phyloP scores from a whole-genome alignment of 2,888 invertebrate genomes.

The Melanchra persicariae region DNA sequence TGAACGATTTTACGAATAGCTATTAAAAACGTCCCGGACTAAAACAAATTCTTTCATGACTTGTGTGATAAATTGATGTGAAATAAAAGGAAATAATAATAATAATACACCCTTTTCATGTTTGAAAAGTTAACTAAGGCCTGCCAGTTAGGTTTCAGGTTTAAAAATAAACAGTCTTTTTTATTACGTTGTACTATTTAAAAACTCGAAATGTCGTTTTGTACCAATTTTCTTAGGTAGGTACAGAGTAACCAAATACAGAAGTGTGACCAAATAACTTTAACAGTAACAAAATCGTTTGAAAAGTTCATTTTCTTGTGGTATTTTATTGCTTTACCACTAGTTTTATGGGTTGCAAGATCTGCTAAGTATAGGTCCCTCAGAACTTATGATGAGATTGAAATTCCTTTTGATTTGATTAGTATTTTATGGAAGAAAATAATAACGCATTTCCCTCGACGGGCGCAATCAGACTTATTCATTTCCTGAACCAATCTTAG shows the following conservation, averaged over 20 bases:
- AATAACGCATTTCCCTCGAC: conserved; percentile 31
- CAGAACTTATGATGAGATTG: conserved; percentile 42
- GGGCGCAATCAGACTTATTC: conserved; percentile 8
- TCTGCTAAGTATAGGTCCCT: conserved; percentile 14
- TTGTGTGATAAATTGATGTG: not conserved
- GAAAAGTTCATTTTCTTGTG: not conserved
- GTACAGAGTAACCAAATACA: not conserved
- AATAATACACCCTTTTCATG: conserved; percentile 8
- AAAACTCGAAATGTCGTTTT: not conserved
- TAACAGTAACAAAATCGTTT: not conserved
- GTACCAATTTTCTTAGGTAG: not conserved
- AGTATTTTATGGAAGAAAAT: conserved; percentile 56
- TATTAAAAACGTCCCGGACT: conserved; percentile 9
- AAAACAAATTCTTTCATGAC: not conserved
- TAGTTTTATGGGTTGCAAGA: not conserved
- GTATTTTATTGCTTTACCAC: not conserved
- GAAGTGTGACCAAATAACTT: not conserved
- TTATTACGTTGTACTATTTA: not conserved
- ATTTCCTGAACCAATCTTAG: conserved; percentile 37
- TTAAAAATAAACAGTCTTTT: conserved; percentile 3
- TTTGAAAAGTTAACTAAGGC: conserved; percentile 1
- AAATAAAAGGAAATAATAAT: not conserved
- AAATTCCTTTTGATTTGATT: conserved; percentile 60
- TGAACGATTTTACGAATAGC: conserved; percentile 9
- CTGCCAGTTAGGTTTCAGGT: not conserved